A percentile compares a stretch with the other conserved stretches of the same genome.
Evolutionary conservation across 2,888 invertebrate species (phyloP).

Genomic region (Epinotia bilunana): DNA sequence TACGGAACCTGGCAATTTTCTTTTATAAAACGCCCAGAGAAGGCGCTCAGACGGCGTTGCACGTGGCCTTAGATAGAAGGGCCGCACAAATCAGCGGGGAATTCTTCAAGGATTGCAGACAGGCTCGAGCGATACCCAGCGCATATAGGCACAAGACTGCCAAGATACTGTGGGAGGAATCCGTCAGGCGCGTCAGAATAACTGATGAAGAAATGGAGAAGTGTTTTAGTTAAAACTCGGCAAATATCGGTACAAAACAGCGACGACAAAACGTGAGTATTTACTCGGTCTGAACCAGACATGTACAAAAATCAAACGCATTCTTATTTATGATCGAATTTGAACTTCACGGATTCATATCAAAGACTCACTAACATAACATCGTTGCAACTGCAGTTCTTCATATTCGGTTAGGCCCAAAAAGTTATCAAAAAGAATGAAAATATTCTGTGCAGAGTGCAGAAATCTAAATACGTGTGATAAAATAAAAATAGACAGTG

Average conservation of each 20-base stretch:
- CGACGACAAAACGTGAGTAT: background rate
- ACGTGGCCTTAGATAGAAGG: slow-evolving; percentile 89
- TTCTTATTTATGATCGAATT: background rate
- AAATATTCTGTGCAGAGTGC: background rate
- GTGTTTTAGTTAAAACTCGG: slow-evolving; percentile 57
- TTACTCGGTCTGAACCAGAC: background rate
- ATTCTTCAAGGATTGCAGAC: slow-evolving; percentile 91
- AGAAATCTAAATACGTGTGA: background rate
- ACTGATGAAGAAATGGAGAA: slow-evolving; percentile 87
- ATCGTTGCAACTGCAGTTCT: background rate
- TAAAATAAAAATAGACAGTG: background rate
- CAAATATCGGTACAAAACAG: background rate
- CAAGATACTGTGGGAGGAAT: slow-evolving; percentile 91
- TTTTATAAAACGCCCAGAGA: slow-evolving; percentile 90
- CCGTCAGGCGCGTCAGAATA: slow-evolving; percentile 87
- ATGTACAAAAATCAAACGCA: background rate
- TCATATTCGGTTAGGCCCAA: too few relatives aligned
- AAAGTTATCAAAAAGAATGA: background rate
- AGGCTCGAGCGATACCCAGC: slow-evolving; percentile 82
- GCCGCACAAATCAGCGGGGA: slow-evolving; percentile 88
- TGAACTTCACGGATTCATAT: background rate
- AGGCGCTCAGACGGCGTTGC: slow-evolving; percentile 92
- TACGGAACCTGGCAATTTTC: slow-evolving; percentile 85
- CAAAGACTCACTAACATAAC: background rate
- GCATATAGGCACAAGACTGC: slow-evolving; percentile 87